Evolutionary conservation across 2,797 vertebrate species (phyloP).

Genomic region (Capromys pilorides): DNA sequence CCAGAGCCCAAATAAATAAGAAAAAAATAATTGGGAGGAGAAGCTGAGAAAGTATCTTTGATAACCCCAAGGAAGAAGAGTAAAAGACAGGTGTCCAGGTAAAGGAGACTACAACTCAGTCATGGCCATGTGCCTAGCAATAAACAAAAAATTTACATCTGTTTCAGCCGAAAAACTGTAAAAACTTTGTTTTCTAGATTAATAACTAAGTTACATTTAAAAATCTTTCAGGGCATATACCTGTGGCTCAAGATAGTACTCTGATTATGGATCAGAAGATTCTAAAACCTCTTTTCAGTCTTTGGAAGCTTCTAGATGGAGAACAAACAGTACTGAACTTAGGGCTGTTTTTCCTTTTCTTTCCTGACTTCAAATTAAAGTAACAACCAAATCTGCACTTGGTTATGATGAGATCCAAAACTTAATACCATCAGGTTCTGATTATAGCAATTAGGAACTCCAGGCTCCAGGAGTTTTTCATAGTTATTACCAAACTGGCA

Average conservation of each 20-base stretch:
- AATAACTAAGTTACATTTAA: not conserved
- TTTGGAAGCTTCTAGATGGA: not conserved
- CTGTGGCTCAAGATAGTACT: not conserved
- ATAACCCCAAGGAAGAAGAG: constrained; percentile 28
- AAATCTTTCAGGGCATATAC: not conserved
- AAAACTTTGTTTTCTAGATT: constrained; percentile 38
- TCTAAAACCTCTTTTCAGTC: not conserved
- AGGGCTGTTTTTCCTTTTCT: not conserved
- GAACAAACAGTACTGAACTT: not conserved
- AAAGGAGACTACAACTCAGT: not conserved
- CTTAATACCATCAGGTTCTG: constrained; percentile 58
- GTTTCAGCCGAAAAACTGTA: not conserved
- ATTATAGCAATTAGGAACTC: constrained; percentile 71
- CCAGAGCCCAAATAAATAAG: not conserved
- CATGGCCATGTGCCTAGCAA: not conserved
- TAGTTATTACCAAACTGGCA: constrained; percentile 66
- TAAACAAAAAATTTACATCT: constrained; percentile 14
- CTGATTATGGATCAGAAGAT: not conserved
- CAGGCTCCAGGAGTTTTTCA: constrained; percentile 48
- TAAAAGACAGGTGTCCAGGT: not conserved
- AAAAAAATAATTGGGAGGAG: not conserved
- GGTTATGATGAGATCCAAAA: constrained; percentile 68
- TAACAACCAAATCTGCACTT: constrained; percentile 26
- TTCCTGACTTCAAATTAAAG: constrained; percentile 52
- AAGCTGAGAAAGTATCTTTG: not conserved